phyloP scores from a whole-genome alignment of 35 echinoderm and acorn worm species.

The Ophioderma brevispina region DNA sequence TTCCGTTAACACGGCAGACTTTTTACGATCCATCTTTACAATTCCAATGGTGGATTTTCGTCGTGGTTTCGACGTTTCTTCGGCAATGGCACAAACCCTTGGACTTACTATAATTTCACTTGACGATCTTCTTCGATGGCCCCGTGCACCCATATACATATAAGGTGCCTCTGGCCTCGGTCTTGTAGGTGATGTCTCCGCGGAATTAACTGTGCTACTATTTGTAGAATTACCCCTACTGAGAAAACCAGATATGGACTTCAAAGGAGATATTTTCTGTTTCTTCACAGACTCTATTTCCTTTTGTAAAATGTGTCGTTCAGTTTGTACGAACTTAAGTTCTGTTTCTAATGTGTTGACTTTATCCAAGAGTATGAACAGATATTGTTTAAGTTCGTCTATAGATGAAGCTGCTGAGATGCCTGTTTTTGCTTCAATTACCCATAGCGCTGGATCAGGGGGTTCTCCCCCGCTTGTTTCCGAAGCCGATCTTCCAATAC shows the following conservation, averaged over 20 bases:
- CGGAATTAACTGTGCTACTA: not conserved
- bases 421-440: not conserved
- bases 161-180: not conserved
- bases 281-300: not conserved
- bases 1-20: no score
- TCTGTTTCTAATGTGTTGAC: not conserved
- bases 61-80: not conserved
- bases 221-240: not conserved
- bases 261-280: not conserved
- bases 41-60: not conserved
- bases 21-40: not conserved
- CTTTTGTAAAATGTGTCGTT: not conserved
- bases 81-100: not conserved
- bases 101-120: not conserved
- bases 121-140: not conserved
- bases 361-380: not conserved
- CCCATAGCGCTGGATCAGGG: not conserved
- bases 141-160: not conserved
- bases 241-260: not conserved
- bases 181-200: not conserved
- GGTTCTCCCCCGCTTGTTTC: not conserved
- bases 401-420: not conserved
- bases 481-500: not conserved
- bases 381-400: not conserved
- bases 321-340: not conserved